A percentile compares a stretch with the other conserved stretches of the same genome.
These are phyloP conservation scores for Xanthia togata DNA, from an alignment of 2,888 invertebrate species.

Conservation along the genomic window DNA sequence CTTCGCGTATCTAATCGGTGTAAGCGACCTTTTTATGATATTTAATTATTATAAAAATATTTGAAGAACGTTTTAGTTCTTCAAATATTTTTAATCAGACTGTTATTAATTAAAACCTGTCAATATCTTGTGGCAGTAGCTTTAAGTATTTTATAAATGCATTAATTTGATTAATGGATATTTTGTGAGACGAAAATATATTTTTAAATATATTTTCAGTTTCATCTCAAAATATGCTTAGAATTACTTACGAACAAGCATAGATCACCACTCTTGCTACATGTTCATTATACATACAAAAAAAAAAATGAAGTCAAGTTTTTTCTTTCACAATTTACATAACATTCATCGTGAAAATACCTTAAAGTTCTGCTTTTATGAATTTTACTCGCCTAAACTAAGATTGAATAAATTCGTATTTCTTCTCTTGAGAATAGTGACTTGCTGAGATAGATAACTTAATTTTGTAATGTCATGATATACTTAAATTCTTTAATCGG, in stretches of 20 bases:
- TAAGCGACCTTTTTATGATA: constrained; percentile 5
- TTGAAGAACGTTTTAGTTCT: too few species aligned
- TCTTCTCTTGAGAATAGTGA: constrained; percentile 19
- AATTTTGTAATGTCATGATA: constrained; percentile 55
- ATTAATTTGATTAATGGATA: constrained; percentile 33
- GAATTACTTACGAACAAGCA: neutral
- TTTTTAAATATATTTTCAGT: neutral
- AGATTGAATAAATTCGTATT: constrained; percentile 9
- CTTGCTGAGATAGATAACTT: constrained; percentile 43
- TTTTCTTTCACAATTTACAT: neutral
- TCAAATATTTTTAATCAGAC: constrained; percentile 11
- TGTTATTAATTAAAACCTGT: constrained; percentile 31
- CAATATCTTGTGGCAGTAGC: constrained; percentile 29
- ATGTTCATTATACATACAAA: neutral
- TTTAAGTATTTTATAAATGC: constrained; percentile 19
- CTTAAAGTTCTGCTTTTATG: neutral
- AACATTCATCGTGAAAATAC: neutral
- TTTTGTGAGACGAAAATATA: neutral
- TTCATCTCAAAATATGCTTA: neutral
- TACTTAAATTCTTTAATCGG: constrained; percentile 55
- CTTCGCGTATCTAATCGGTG: neutral
- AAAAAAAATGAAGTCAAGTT: neutral
- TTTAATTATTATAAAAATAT: too few species aligned
- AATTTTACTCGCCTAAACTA: neutral
- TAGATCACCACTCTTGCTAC: neutral